Evolutionary conservation across 2,113 vertebrate genomes (phyloP), one percentile per base, ranked within the genome.

Genomic region (Xenopus laevis): DNA sequence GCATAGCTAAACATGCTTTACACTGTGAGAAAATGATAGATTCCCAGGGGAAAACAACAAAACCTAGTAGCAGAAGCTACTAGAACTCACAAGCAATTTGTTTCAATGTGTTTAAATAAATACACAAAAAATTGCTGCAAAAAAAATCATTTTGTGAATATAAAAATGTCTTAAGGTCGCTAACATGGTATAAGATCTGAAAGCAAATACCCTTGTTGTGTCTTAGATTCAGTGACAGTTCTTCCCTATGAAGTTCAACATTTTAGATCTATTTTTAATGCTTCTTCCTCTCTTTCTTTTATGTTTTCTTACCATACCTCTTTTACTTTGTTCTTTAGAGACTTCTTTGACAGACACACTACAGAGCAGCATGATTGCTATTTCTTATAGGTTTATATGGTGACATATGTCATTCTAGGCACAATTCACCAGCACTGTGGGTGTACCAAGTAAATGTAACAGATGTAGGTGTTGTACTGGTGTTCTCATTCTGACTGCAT

Each of bases 321-420:
- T 50, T 53, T 76, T 52, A 46, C n/a, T 64, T 57, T 69, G 16
- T 64, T 67, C 60, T 11, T 55, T 53, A n/a, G 57, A 68, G 50
- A 64, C 33, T 55, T 30, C 18, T 71, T 71, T 71, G 50, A 70
- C 40, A 67, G 53, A 63, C 46, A 75, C 50, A 47, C 33, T 55
- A 15, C 18, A 63, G 47, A 55, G 40, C 62, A 63, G 21, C 46
- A 55, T 52, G 45, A 10, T 63, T 64, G 10, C 55, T 33, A 69
- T 40, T 50, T 18, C 65, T 50, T 75, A 55, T 18, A 63, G 4
- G 52, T 63, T 53, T 61, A 64, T 58, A 64, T 63, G 53, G 18
- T 70, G 60, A 77, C 74, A 77, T 63, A 30, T 77, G 74, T 70
- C 74, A 64, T 77, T 77, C 67, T 50, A 55, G 67, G 69, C 61